phyloP scores from a whole-genome alignment of 2,113 vertebrate genomes.

The Cheilinus undulatus region DNA sequence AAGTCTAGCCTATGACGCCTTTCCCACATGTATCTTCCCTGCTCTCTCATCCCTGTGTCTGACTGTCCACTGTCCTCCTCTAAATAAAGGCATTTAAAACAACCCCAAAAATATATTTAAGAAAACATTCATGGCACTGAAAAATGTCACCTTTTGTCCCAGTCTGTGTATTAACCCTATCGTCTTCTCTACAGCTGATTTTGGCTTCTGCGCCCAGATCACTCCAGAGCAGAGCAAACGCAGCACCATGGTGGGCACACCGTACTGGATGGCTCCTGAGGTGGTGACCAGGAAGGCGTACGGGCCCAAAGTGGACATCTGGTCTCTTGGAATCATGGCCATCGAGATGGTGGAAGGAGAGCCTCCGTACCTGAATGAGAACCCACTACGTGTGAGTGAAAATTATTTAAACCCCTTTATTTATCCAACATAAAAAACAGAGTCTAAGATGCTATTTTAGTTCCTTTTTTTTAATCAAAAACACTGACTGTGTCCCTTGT shows the following conservation, averaged over 20 bases:
- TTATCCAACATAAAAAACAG: no score
- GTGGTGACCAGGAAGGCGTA: constrained; percentile 98
- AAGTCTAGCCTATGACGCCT: no score
- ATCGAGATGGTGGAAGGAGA: constrained; percentile 99
- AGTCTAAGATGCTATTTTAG: no score
- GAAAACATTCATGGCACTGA: no score
- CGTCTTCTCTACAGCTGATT: constrained; percentile 89
- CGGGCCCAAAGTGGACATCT: constrained; percentile 98
- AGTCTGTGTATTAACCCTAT: no score
- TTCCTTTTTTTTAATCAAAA: no score
- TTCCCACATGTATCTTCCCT: no score
- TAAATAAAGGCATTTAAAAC: no score
- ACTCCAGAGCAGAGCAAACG: constrained; percentile 98
- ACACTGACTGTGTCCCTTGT: no score
- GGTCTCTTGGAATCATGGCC: constrained; percentile 99
- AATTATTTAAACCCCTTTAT: background rate
- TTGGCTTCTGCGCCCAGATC: constrained; percentile 99
- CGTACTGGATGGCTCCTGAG: constrained; percentile 99
- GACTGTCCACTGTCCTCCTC: no score
- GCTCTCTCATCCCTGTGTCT: no score
- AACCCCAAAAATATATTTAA: no score
- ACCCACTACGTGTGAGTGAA: constrained; percentile 93
- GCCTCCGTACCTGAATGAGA: constrained; percentile 98
- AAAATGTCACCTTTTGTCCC: background rate
- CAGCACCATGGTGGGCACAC: constrained; percentile 99